Evolutionary conservation across 2,113 vertebrate genomes (phyloP), one percentile per base, ranked within the genome.

Genomic region (Trichomycterus rosablanca): DNA sequence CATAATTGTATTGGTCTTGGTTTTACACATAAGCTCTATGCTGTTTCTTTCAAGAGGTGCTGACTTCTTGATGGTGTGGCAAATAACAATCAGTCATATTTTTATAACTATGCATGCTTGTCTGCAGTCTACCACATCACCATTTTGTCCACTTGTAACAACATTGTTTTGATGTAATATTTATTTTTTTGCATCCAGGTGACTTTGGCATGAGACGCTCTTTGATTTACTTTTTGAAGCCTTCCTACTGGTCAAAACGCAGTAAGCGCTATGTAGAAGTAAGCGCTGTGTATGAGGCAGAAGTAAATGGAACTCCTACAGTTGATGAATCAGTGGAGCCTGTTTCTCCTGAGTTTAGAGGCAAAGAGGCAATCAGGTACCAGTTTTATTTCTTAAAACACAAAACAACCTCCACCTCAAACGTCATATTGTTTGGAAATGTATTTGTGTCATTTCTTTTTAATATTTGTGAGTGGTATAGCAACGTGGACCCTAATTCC

Each of bases 321-420:
- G 85, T 78, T 20, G 88, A 78, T 4, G 92, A 95, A 74, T 87
- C 87, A 0, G 73, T 91, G 3, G 95, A 97, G 45, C 86, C 92
- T 0, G 76, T 96, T 61, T 89, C 96, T 3, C 79, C 89, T 0
- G 94, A 95, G 73, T 93, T 97, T 71, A 87, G 92, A 77, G 96
- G 95, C 16, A 96, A 93, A 74, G 95, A 97, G 68, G 93, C 92
- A 71, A 97, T 97, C 76, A 93, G 96, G 95, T 97, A 89, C 3
- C 5, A 32, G 14, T 26, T 23, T 14, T 2, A 26, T 5, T n/a
- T n/a, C n/a, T n/a, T n/a, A n/a, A n/a, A n/a, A n/a, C n/a, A n/a
- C n/a, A n/a, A n/a, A n/a, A n/a, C n/a, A n/a, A n/a, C n/a, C n/a
- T n/a, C n/a, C n/a, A n/a, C n/a, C n/a, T n/a, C n/a, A n/a, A n/a